phyloP scores from a whole-genome alignment of 2,113 vertebrate species.

The Poeciliopsis occidentalis region DNA sequence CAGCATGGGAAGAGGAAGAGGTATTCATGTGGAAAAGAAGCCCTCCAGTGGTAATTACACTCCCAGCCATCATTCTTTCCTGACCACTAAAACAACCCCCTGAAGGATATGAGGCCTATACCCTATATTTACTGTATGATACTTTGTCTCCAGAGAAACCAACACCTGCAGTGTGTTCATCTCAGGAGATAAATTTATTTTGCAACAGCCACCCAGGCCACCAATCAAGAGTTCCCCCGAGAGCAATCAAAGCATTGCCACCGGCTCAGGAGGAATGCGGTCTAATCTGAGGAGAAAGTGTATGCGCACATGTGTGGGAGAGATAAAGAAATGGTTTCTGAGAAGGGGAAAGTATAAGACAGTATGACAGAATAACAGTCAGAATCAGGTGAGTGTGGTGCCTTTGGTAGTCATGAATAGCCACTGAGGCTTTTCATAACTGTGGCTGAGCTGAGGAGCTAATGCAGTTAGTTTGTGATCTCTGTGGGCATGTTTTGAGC shows the following conservation, averaged over 20 bases:
- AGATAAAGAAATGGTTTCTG: constrained; percentile 3
- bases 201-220: constrained; percentile 35
- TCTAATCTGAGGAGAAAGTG: constrained; percentile 34
- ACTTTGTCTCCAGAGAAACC: constrained; percentile 37
- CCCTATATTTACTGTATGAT: constrained; percentile 58
- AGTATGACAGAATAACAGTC: constrained; percentile 25
- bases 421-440: constrained; percentile 2
- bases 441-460: constrained; percentile 11
- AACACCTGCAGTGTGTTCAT: constrained; percentile 22
- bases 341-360: constrained; percentile 27
- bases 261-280: constrained; percentile 27
- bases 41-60: constrained; percentile 63
- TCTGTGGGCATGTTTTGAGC: not conserved
- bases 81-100: constrained; percentile 38
- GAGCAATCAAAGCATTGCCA: constrained; percentile 16
- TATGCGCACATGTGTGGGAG: constrained; percentile 5
- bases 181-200: constrained; percentile 45
- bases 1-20: constrained; percentile 15
- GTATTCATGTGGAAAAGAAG: constrained; percentile 54
- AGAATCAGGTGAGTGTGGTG: constrained; percentile 21
- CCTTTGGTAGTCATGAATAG: constrained; percentile 53
- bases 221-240: constrained; percentile 44
- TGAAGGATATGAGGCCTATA: constrained; percentile 46
- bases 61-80: constrained; percentile 57
- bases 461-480: constrained; percentile 25